Base-by-base conservation (phyloP, 2,797 vertebrate species). In the Pseudochromis fuscus region DNA sequence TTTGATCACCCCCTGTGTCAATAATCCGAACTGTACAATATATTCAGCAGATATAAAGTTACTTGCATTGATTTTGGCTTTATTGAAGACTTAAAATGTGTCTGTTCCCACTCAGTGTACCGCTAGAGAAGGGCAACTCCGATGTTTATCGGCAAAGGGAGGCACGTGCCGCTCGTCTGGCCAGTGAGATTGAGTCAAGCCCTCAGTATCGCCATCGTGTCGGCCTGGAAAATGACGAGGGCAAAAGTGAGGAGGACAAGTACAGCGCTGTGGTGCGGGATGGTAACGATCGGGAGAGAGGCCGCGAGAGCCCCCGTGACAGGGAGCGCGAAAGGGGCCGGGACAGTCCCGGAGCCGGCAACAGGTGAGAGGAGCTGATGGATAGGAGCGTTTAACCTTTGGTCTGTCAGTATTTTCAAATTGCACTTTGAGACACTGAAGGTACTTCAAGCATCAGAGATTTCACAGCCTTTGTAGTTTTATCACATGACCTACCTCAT, bases 121-220 rank as follows among this genome's bases (percentile, higher is more conserved):
- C 95, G 5, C 90, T 98, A 70, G 96, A 98, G 75, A 95, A 93
- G 49, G 96, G 96, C 51, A 96, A 94, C 77, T 93, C 95, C 0
- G 96, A 97, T 42, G 88, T 92, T 38, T 98, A 91, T 82, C 93
- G 95, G 5, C 96, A 97, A 84, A 88, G 96, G 65, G 96, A 97
- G 82, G 95, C 95, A 0, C 94, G 96, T 0, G 96, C 96, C 0
- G 89, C 95, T 9, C 95, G 96, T 11, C 82, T 98, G 67, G 96
- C 96, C 62, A 95, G 90, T 24, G 96, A 98, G 88, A 98, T 98
- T 11, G 96, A 98, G 71, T 94, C 96, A 0, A 98, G 95, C 49
- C 94, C 96, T 1, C 96, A 97, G 85, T 97, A 97, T 84, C 94
- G 96, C 61, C 91, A 95, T 37, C 94, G 96, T 0, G 95, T 93